Evolutionary conservation across 2,797 vertebrate species (phyloP).

Genomic region (Tauraco hartlaubi): DNA sequence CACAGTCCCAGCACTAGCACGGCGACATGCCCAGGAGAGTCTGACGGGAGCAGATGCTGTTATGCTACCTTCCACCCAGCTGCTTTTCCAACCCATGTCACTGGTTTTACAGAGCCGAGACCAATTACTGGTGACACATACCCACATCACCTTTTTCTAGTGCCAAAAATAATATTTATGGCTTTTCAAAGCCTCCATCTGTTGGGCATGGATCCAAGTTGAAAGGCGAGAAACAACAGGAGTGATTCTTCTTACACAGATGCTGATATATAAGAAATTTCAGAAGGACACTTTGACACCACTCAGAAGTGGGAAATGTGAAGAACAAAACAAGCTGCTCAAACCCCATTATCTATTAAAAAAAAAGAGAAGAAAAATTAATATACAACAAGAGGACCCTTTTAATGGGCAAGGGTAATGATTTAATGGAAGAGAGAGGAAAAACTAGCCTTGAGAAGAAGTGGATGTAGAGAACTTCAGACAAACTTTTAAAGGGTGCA

Average conservation of each 20-base stretch:
- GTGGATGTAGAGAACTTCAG: background rate
- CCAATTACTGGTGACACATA: background rate
- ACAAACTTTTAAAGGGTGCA: background rate
- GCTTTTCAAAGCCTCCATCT: conserved; percentile 3
- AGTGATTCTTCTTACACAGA: background rate
- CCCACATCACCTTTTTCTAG: background rate
- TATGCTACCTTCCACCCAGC: background rate
- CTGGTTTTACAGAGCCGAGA: background rate
- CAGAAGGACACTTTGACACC: background rate
- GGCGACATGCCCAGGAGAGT: background rate
- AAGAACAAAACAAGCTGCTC: background rate
- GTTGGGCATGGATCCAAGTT: background rate
- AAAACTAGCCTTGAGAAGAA: background rate
- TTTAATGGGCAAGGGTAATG: background rate
- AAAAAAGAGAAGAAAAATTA: background rate
- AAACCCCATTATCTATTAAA: background rate
- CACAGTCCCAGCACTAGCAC: background rate
- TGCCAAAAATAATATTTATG: conserved; percentile 4
- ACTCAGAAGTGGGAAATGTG: background rate
- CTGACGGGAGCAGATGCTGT: background rate
- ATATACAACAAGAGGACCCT: background rate
- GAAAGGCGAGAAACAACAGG: background rate
- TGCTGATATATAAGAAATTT: background rate
- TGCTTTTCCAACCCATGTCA: background rate
- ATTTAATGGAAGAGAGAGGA: background rate